Percentiles rank a stretch among this genome's conserved stretches.
phyloP scores from a whole-genome alignment of 2,113 vertebrate species.

The Odocoileus virginianus region DNA sequence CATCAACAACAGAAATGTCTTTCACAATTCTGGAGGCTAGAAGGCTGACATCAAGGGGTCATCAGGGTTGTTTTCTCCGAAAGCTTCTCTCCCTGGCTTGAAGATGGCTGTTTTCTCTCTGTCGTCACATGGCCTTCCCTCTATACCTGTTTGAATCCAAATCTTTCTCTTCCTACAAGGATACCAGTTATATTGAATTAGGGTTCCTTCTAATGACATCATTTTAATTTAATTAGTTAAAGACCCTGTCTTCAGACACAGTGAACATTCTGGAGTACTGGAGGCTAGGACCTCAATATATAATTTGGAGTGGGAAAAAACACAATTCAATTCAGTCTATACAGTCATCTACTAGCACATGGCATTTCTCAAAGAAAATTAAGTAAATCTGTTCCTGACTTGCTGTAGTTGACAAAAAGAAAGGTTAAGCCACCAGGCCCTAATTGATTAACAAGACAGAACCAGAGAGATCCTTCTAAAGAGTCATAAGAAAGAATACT shows the following conservation, averaged over 20 bases:
- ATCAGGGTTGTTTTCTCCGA: neutral
- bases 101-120: neutral
- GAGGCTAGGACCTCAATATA: neutral
- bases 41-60: neutral
- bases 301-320: neutral
- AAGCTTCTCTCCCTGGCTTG: neutral
- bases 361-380: neutral
- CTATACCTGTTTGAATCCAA: neutral
- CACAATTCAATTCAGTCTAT: neutral
- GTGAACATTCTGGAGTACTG: neutral
- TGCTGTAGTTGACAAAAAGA: neutral
- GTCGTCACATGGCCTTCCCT: neutral
- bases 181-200: neutral
- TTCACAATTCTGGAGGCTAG: neutral
- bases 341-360: neutral
- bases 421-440: neutral
- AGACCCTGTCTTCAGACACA: neutral
- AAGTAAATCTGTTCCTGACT: neutral
- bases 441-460: neutral
- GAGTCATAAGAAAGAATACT: neutral
- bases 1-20: neutral
- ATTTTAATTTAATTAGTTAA: neutral
- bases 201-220: neutral
- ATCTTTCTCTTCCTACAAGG: neutral
- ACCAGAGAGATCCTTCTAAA: neutral